Evolutionary conservation across 2,113 vertebrate species (phyloP).

Genomic region (Stegostoma tigrinum): DNA sequence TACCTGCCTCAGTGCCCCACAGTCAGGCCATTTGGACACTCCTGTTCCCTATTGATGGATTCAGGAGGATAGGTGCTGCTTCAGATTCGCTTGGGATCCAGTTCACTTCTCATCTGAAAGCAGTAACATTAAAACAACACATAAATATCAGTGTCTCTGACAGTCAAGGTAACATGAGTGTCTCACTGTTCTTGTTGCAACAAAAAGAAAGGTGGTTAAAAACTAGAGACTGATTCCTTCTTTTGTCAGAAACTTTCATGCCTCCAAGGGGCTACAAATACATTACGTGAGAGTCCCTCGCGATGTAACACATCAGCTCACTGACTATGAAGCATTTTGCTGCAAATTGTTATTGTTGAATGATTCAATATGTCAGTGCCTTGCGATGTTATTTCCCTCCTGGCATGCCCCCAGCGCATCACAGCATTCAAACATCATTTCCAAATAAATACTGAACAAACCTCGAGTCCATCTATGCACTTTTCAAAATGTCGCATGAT

Average conservation of each 20-base stretch:
- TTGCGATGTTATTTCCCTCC: not conserved
- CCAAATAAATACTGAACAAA: not conserved
- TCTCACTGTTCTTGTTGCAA: not conserved
- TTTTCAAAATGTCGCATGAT: not conserved
- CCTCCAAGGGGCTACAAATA: not conserved
- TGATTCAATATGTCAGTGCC: not conserved
- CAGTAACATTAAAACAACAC: not conserved
- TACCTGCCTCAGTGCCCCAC: not conserved
- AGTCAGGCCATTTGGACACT: no score
- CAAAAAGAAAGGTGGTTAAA: not conserved
- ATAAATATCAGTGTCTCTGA: not conserved
- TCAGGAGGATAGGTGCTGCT: not conserved
- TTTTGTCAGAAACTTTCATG: not conserved
- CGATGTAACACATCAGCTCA: not conserved
- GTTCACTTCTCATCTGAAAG: conserved; percentile 11
- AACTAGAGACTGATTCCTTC: not conserved
- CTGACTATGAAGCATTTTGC: not conserved
- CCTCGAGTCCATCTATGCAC: not conserved
- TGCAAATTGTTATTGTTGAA: not conserved
- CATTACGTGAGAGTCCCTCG: not conserved
- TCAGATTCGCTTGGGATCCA: not conserved
- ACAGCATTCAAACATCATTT: not conserved
- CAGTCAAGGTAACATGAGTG: not conserved
- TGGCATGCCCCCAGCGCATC: not conserved
- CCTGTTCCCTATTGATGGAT: not conserved